Evolutionary conservation across 2,113 vertebrate genomes (phyloP), one percentile per base, ranked within the genome.

Genomic region (Ctenodactylus gundi): DNA sequence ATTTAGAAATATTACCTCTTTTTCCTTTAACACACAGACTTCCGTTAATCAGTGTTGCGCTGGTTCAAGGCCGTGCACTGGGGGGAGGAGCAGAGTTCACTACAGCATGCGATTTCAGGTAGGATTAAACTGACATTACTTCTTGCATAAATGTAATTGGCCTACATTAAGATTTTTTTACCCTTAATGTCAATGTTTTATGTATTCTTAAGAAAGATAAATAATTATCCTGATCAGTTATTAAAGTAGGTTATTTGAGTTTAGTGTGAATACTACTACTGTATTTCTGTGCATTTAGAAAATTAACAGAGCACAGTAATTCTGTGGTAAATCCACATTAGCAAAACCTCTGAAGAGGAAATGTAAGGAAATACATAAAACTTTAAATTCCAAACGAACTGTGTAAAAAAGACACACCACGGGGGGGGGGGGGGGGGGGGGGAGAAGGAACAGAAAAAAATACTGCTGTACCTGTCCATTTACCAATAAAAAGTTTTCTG

Each of bases 21-120:
- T 76, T 85, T 93, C 86, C 29, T 97, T 73, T 75, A 86, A 87
- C 96, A 89, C 95, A 46, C 96, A 99, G 99, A 95, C 98, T 99
- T 97, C 99, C 99, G 70, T 98, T 99, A 87, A 98, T 99, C 96
- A 99, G 99, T 81, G 98, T 99, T 60, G 99, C 99, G 1, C 92
- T 99, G 94, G 95, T 99, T 97, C 99, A 99, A 97, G 99, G 99
- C 57, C 98, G 97, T 92, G 99, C 99, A 1, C 29, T 99, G 65
- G 99, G 99, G 90, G 99, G 99, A 95, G 99, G 99, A 51, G 98
- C 99, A 83, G 99, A 99, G 94, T 95, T 99, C 92, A 98, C 98
- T 31, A 99, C 99, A 4, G 99, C 99, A 3, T 99, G 99, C 96
- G 99, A 99, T 98, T 99, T 99, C 98, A 99, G 99, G 99, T 99